Evolutionary conservation across 2,797 vertebrate species (phyloP).

Genomic region (Danio albolineatus): DNA sequence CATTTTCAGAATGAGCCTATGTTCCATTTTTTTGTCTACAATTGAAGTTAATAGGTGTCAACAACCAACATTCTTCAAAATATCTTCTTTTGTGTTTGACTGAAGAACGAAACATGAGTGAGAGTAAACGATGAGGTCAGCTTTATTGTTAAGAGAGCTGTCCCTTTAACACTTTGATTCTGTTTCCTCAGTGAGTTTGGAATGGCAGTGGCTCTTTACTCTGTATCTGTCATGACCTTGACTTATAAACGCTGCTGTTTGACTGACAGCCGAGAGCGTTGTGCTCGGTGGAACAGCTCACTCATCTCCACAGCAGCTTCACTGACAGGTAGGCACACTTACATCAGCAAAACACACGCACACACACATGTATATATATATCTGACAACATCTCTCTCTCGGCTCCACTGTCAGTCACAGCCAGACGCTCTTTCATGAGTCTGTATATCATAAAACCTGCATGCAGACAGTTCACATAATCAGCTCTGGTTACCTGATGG

Average conservation of each 20-base stretch:
- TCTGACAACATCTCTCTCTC: slow-evolving; percentile 30
- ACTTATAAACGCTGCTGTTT: slow-evolving; percentile 4
- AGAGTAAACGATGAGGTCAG: too few relatives aligned
- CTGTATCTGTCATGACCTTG: slow-evolving; percentile 47
- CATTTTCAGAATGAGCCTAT: too few relatives aligned
- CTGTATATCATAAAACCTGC: slow-evolving; percentile 41
- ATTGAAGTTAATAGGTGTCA: too few relatives aligned
- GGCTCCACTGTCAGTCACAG: background rate
- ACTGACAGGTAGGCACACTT: slow-evolving; percentile 25
- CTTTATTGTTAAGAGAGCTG: too few relatives aligned
- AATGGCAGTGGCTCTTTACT: background rate
- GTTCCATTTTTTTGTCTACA: too few relatives aligned
- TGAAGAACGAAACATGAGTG: too few relatives aligned
- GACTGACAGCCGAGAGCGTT: slow-evolving; percentile 40
- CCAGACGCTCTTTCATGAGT: slow-evolving; percentile 4
- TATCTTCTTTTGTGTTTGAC: too few relatives aligned
- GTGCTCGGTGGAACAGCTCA: slow-evolving; percentile 38
- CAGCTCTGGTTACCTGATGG: slow-evolving; percentile 53
- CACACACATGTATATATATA: slow-evolving; percentile 8
- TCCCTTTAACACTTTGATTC: background rate
- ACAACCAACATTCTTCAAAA: too few relatives aligned
- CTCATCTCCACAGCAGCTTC: slow-evolving; percentile 43
- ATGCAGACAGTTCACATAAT: slow-evolving; percentile 28
- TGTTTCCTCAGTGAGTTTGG: background rate
- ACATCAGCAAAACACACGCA: slow-evolving; percentile 51